Evolutionary conservation across 1,140 invertebrate genomes (phyloP).

Genomic region (Drosophila ambigua): DNA sequence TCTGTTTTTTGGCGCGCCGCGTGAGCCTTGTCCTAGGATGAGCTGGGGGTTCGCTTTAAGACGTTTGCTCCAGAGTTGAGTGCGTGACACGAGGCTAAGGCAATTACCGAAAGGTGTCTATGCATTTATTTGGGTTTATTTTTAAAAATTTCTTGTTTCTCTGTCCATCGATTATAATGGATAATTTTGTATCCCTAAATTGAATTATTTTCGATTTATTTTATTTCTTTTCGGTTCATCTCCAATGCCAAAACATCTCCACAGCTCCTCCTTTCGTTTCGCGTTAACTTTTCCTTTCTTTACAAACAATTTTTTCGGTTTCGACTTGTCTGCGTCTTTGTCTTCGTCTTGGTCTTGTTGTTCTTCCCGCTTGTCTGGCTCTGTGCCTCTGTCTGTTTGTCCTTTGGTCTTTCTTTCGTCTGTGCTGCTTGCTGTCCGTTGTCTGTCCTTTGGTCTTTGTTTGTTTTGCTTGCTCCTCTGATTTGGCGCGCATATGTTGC

Average conservation of each 20-base stretch:
- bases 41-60: too few relatives aligned
- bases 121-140: not conserved
- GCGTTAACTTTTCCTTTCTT: conserved; percentile 61
- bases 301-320: conserved; percentile 55
- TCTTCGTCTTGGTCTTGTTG: conserved; percentile 17
- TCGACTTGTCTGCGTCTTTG: conserved; percentile 34
- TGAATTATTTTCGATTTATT: not conserved
- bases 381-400: conserved; percentile 56
- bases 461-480: conserved; percentile 73
- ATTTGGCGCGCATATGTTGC: conserved; percentile 77
- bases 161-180: too few relatives aligned
- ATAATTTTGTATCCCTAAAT: not conserved
- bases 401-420: conserved; percentile 72
- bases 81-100: conserved; percentile 2
- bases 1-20: too few relatives aligned
- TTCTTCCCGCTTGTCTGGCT: conserved; percentile 26
- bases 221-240: conserved; percentile 11
- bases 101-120: not conserved
- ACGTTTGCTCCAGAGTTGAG: not conserved
- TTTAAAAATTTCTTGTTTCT: not conserved
- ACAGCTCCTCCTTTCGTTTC: conserved; percentile 1
- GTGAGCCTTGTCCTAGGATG: too few relatives aligned
- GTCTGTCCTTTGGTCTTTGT: conserved; percentile 70
- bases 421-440: conserved; percentile 44
- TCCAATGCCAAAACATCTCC: conserved; percentile 1